These are phyloP conservation scores for Barypeithes pellucidus DNA, from an alignment of 2,888 invertebrate species.

Conservation along the genomic window DNA sequence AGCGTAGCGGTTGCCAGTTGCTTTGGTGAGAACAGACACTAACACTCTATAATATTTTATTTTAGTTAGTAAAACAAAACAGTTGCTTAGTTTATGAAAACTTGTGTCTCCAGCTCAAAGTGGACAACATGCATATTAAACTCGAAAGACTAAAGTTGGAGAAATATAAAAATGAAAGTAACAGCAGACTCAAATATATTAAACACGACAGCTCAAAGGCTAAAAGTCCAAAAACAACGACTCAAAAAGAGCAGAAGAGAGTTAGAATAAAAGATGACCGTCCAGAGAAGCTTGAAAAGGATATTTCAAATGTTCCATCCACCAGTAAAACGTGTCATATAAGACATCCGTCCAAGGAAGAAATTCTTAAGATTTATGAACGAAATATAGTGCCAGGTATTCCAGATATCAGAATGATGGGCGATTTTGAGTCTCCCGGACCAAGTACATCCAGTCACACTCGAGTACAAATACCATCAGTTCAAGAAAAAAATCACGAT, in stretches of 20 bases:
- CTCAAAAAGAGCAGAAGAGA: slow-evolving; percentile 51
- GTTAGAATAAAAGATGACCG: slow-evolving; percentile 58
- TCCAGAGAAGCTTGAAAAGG: slow-evolving; percentile 58
- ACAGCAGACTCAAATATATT: slow-evolving; percentile 62
- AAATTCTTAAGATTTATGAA: slow-evolving; percentile 63
- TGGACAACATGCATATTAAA: slow-evolving; percentile 64
- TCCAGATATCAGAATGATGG: slow-evolving; percentile 60
- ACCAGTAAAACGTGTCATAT: slow-evolving; percentile 30
- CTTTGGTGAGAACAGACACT: no score
- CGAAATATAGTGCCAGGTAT: slow-evolving; percentile 56
- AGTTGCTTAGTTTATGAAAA: slow-evolving; percentile 69
- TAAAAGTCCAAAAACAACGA: slow-evolving; percentile 29
- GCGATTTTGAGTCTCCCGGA: slow-evolving; percentile 29
- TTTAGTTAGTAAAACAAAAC: slow-evolving; percentile 68
- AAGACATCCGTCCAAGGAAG: slow-evolving; percentile 44
- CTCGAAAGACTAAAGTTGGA: slow-evolving; percentile 62
- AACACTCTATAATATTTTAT: no score
- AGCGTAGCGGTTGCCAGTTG: no score
- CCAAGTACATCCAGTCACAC: slow-evolving; percentile 10
- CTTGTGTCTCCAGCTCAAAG: slow-evolving; percentile 66
- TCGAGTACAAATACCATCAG: slow-evolving; percentile 19
- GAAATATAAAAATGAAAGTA: slow-evolving; percentile 63
- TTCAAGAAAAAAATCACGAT: slow-evolving; percentile 30
- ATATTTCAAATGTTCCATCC: slow-evolving; percentile 38
- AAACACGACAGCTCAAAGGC: slow-evolving; percentile 48